These are phyloP conservation scores for Drosophila ochracea DNA, from an alignment of 2,888 invertebrate species.

Conservation along the genomic window DNA sequence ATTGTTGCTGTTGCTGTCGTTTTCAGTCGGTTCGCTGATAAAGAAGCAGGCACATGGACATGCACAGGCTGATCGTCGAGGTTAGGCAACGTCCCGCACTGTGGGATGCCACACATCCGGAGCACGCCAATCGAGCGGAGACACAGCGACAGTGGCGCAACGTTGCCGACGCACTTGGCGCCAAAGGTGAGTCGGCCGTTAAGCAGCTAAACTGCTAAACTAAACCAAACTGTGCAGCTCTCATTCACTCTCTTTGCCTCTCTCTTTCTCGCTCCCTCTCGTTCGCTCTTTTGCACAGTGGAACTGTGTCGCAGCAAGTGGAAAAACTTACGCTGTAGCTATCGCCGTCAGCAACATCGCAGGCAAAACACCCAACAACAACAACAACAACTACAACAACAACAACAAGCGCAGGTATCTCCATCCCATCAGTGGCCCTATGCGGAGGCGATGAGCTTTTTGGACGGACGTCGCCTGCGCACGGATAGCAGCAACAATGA, in stretches of 20 bases:
- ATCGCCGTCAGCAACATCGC: constrained; percentile 56
- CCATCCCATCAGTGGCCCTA: constrained; percentile 51
- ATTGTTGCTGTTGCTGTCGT: constrained; percentile 47
- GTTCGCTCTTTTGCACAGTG: constrained; percentile 51
- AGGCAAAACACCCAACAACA: constrained; percentile 22
- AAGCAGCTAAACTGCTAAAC: constrained; percentile 5
- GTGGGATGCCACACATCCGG: constrained; percentile 75
- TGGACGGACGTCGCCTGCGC: constrained; percentile 36
- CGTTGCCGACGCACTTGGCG: constrained; percentile 61
- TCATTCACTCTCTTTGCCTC: not conserved
- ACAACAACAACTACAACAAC: constrained; percentile 29
- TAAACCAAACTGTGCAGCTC: constrained; percentile 8
- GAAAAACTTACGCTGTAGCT: constrained; percentile 79
- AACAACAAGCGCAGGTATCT: constrained; percentile 28
- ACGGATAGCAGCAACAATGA: constrained; percentile 55
- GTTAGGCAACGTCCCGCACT: constrained; percentile 73
- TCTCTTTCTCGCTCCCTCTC: not conserved
- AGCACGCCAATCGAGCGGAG: constrained; percentile 69
- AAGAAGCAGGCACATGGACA: constrained; percentile 78
- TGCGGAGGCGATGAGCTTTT: constrained; percentile 63
- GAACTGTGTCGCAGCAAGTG: constrained; percentile 82
- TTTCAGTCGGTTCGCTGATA: constrained; percentile 79
- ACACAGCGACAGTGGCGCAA: constrained; percentile 69
- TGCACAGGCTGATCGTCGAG: constrained; percentile 75
- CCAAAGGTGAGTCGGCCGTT: constrained; percentile 67